Evolutionary conservation across 2,797 vertebrate species (phyloP), one percentile per base, ranked within the genome.

Genomic region (Sebastes paucispinis): DNA sequence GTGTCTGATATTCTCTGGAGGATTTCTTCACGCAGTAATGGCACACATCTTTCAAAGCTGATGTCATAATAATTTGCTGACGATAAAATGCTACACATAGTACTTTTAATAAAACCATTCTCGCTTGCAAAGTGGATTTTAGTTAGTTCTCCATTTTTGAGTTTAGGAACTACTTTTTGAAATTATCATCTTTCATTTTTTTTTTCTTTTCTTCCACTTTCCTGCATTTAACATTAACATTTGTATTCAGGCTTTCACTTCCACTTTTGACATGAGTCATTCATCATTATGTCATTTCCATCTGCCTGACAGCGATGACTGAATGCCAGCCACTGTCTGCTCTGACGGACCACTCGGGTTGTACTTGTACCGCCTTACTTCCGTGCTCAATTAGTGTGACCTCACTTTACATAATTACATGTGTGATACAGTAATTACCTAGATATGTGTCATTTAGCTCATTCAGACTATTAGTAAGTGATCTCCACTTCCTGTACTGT

Each of bases 401-500:
- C 69, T 71, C 65, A 69, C 52, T 79, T 74, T 66, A 64, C 34
- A 83, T 80, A 72, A 85, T 89, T 59, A 77, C 65, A 80, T 18
- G 29, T 50, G 25, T 60, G 25, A 22, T 47, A 22, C 36, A 11
- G 57, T 63, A 63, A 63, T 52, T 73, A 32, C n/a, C 39, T 52
- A 20, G 22, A 73, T 43, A 47, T 63, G 31, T 58, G 36, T 71
- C 43, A 70, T 80, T 77, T 60, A 76, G 60, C 59, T 75, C 16
- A 79, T 55, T 55, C 64, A 63, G 39, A 43, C 50, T 57, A 34
- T 75, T 16, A 75, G 52, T 55, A 55, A 52, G 50, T 72, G 25
- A n/a, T 72, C 22, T 4, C 18, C 14, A 68, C 16, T 68, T 79
- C 22, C 18, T 79, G 24, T 3, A 6, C 24, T 36, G n/a, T 58